These are phyloP conservation scores for Axis porcinus DNA, from an alignment of 2,113 vertebrate species.

Conservation along the genomic window DNA sequence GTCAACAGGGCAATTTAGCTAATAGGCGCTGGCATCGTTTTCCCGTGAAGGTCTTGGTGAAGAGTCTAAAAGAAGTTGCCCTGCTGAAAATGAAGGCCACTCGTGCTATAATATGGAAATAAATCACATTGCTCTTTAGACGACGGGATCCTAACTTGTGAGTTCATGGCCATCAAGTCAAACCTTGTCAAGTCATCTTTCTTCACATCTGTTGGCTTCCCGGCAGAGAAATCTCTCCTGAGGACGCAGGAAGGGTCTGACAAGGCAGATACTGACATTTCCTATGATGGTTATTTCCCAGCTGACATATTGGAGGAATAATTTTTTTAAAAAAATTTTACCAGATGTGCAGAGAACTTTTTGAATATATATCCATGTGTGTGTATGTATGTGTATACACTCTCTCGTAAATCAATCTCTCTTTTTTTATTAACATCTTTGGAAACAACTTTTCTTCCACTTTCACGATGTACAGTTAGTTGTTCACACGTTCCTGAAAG, in stretches of 20 bases:
- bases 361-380: not conserved
- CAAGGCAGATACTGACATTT: too few species aligned
- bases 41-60: not conserved
- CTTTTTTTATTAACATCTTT: not conserved
- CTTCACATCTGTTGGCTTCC: not conserved
- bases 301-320: not conserved
- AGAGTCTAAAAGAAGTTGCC: not conserved
- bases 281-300: not conserved
- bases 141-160: not conserved
- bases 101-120: not conserved
- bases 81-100: not conserved
- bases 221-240: not conserved
- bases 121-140: not conserved
- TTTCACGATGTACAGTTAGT: not conserved
- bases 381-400: not conserved
- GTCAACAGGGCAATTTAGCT: not conserved
- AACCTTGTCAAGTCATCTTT: not conserved
- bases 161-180: not conserved
- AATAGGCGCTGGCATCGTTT: not conserved
- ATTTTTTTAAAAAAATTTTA: not conserved
- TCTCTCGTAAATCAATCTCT: not conserved
- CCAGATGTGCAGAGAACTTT: not conserved
- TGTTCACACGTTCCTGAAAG: not conserved
- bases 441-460: not conserved
- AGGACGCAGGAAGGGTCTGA: not conserved